Evolutionary conservation across 2,797 vertebrate genomes (phyloP).

Genomic region (Bovichtus diacanthus): DNA sequence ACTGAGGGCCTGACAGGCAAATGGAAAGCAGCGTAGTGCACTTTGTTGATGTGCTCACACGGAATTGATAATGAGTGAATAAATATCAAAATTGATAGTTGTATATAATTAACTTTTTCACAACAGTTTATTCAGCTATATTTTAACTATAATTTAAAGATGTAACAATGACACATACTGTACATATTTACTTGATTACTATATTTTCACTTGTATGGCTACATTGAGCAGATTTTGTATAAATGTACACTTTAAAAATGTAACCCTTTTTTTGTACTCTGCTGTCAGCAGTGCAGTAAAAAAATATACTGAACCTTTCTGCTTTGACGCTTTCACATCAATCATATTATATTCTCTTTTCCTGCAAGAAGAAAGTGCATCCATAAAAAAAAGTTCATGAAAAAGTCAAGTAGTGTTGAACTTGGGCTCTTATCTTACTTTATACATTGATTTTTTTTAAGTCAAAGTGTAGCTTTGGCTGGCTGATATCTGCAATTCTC

Average conservation of each 20-base stretch:
- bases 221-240: conserved; percentile 27
- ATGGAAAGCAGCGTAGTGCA: conserved; percentile 35
- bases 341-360: conserved; percentile 35
- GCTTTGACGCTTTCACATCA: conserved; percentile 25
- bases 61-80: conserved; percentile 16
- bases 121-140: conserved; percentile 51
- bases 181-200: conserved; percentile 5
- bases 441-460: conserved; percentile 36
- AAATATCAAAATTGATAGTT: conserved; percentile 20
- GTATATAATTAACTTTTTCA: conserved; percentile 10
- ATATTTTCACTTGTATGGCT: conserved; percentile 10
- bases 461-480: conserved; percentile 42
- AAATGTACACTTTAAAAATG: conserved; percentile 11
- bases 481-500: conserved; percentile 19
- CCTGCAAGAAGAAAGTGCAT: conserved; percentile 24
- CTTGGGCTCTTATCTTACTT: conserved; percentile 29
- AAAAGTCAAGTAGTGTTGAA: conserved; percentile 55
- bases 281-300: conserved; percentile 20
- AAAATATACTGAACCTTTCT: conserved; percentile 16
- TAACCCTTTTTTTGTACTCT: conserved; percentile 13
- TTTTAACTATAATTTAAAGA: conserved; percentile 32
- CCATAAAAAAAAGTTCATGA: conserved; percentile 55
- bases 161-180: neutral
- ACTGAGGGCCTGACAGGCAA: conserved; percentile 80
- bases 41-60: conserved; percentile 52